Percentiles rank a stretch among this genome's conserved stretches.
Conservation (phyloP, 2,797 vertebrate genomes). For the Trachurus trachurus region DNA sequence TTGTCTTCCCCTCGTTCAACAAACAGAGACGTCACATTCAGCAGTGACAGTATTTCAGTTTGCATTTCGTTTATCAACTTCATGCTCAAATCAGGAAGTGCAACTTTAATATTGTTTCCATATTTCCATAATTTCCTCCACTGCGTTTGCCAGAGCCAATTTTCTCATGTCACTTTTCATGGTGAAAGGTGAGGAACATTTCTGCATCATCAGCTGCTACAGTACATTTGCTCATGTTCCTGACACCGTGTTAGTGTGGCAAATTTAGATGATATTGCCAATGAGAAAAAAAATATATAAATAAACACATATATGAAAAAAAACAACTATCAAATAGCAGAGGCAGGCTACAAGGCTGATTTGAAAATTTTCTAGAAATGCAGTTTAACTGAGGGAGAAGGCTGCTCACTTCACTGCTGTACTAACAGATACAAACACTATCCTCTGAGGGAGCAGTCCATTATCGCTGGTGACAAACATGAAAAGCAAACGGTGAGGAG, state of each 20-base stretch:
- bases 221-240: conserved; percentile 44
- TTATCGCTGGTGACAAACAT: conserved; percentile 73
- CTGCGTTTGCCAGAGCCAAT: conserved; percentile 14
- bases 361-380: conserved; percentile 31
- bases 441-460: conserved; percentile 66
- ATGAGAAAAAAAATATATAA: neutral
- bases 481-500: conserved; percentile 61
- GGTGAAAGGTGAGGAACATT: conserved; percentile 21
- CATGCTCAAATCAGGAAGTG: conserved; percentile 1
- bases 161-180: conserved; percentile 38
- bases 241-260: conserved; percentile 45
- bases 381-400: conserved; percentile 49
- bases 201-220: conserved; percentile 43
- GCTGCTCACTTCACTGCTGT: conserved; percentile 49
- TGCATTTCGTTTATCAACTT: conserved; percentile 40
- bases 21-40: conserved; percentile 3
- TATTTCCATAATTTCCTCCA: conserved; percentile 8
- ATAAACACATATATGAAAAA: neutral
- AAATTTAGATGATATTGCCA: conserved; percentile 54
- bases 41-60: conserved; percentile 5
- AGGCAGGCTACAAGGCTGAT: conserved; percentile 29
- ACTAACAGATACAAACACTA: conserved; percentile 59
- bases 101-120: conserved; percentile 7
- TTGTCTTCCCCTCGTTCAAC: neutral
- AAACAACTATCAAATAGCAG: conserved; percentile 35